phyloP scores from a whole-genome alignment of 2,797 vertebrate species.

The Cossypha polioptera region DNA sequence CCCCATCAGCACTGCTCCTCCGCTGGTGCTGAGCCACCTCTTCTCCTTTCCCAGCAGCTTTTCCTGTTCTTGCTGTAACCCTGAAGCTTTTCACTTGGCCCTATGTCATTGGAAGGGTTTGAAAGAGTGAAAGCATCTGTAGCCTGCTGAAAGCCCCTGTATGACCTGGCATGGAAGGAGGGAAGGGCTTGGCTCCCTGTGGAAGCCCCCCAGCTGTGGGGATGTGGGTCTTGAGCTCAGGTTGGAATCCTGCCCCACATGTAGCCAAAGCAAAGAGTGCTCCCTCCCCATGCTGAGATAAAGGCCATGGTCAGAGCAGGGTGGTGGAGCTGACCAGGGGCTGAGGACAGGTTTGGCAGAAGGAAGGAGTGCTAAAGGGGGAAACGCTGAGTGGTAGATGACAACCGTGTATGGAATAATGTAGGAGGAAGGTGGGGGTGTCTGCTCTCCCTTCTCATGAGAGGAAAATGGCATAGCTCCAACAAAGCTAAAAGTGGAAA shows the following conservation, averaged over 20 bases:
- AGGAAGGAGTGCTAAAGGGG: neutral
- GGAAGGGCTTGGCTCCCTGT: neutral
- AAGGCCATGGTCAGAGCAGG: neutral
- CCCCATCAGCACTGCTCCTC: neutral
- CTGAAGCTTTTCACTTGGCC: neutral
- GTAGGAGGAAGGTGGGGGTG: neutral
- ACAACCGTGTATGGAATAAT: neutral
- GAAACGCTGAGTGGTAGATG: neutral
- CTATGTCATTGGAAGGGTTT: neutral
- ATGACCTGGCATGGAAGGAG: neutral
- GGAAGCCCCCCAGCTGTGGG: neutral
- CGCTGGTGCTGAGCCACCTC: neutral
- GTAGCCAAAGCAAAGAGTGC: neutral
- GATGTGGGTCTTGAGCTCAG: neutral
- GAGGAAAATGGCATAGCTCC: neutral
- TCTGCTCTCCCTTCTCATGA: neutral
- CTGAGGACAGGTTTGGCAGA: neutral
- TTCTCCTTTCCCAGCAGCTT: neutral
- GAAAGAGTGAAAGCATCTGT: neutral
- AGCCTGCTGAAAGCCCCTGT: neutral
- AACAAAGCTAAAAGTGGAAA: neutral
- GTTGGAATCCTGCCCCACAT: neutral
- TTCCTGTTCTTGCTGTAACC: neutral
- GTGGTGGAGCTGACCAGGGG: neutral
- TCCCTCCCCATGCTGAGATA: neutral